phyloP scores from a whole-genome alignment of 2,888 invertebrate genomes.

The Mythimna albipuncta region DNA sequence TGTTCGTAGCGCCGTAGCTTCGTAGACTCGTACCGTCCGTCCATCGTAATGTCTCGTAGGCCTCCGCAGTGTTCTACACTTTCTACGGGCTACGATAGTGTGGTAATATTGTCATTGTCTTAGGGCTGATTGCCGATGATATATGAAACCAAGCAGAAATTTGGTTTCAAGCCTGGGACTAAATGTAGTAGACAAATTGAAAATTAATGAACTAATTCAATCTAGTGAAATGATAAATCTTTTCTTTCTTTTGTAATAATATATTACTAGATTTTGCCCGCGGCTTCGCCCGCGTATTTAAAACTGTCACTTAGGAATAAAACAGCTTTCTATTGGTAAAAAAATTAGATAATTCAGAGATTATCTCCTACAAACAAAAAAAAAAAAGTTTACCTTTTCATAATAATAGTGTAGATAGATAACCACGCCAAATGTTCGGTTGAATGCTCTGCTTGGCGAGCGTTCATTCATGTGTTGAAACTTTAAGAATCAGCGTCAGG shows the following conservation, averaged over 20 bases:
- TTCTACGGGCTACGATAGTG: slow-evolving; percentile 1
- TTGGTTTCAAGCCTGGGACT: too few species aligned
- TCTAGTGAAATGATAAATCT: background rate
- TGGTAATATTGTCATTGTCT: too few species aligned
- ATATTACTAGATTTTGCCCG: too few species aligned
- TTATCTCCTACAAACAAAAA: too few species aligned
- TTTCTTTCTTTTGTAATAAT: background rate
- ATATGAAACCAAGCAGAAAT: background rate
- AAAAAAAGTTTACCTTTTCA: background rate
- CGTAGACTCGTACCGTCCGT: background rate
- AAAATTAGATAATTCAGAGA: too few species aligned
- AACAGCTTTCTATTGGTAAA: too few species aligned
- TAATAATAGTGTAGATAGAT: too few species aligned
- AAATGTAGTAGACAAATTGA: too few species aligned
- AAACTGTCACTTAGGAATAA: too few species aligned
- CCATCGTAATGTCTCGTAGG: slow-evolving; percentile 9
- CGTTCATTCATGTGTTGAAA: background rate
- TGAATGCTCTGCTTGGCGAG: background rate
- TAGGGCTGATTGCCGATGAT: too few species aligned
- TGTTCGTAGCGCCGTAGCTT: background rate
- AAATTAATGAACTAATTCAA: background rate
- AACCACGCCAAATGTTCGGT: background rate
- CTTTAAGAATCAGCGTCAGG: background rate
- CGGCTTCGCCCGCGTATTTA: too few species aligned
- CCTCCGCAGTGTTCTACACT: background rate